Conservation (phyloP, 2,113 vertebrate genomes). For the Rhombomys opimus region DNA sequence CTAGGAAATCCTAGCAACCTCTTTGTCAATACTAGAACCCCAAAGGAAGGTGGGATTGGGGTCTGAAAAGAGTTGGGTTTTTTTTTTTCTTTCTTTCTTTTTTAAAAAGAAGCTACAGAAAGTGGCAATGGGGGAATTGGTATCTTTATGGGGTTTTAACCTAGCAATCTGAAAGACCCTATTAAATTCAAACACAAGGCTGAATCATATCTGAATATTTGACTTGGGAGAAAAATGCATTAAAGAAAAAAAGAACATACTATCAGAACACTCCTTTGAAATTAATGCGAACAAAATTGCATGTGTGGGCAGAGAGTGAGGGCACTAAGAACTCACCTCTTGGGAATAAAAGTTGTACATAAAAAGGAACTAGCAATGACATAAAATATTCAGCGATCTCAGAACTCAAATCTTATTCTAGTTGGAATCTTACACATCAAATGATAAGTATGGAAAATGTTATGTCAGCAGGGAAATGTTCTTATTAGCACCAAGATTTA, state of each 20-base stretch:
- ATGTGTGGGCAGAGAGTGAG: background rate
- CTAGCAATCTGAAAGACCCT: background rate
- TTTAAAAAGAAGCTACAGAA: background rate
- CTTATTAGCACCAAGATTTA: background rate
- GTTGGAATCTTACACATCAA: background rate
- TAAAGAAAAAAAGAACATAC: background rate
- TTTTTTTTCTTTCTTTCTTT: too few species aligned
- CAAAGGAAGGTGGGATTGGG: background rate
- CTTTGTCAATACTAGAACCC: background rate
- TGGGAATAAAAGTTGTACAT: background rate
- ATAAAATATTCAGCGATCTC: conserved; percentile 22
- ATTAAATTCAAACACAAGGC: background rate
- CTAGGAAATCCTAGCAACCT: background rate
- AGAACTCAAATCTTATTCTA: conserved; percentile 11
- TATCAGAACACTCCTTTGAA: conserved; percentile 27
- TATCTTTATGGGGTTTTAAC: background rate
- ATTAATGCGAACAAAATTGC: conserved; percentile 16
- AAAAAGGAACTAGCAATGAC: conserved; percentile 24
- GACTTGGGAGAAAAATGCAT: conserved; percentile 29
- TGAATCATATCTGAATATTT: conserved; percentile 15
- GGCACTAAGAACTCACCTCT: background rate
- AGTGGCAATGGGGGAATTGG: background rate
- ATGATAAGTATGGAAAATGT: background rate
- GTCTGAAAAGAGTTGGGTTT: background rate
- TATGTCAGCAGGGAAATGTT: background rate